phyloP scores from a whole-genome alignment of 2,888 invertebrate genomes.

The Catocala nupta region DNA sequence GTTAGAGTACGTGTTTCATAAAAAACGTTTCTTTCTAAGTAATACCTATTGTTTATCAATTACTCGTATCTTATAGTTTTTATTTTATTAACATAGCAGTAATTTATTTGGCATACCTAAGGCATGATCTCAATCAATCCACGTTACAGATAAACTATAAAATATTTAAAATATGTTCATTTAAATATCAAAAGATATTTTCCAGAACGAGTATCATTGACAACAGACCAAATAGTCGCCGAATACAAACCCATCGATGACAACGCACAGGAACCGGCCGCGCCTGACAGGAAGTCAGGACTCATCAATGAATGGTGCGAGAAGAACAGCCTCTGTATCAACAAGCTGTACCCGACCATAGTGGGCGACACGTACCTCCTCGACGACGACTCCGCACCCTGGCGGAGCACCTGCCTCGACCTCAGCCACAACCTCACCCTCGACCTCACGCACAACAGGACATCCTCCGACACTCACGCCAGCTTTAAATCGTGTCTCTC shows the following conservation, averaged over 20 bases:
- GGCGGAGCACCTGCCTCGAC: conserved; percentile 57
- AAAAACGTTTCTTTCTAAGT: too few species aligned
- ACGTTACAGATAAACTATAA: too few species aligned
- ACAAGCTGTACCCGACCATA: conserved; percentile 81
- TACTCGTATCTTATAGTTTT: too few species aligned
- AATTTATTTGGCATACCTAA: too few species aligned
- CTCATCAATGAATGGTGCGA: conserved; percentile 82
- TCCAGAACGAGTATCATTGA: conserved; percentile 89
- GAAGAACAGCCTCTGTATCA: conserved; percentile 73
- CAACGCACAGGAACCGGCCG: conserved; percentile 57
- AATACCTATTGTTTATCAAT: too few species aligned
- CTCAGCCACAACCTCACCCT: conserved; percentile 63
- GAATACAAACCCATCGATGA: conserved; percentile 85
- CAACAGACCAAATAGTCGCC: conserved; percentile 87
- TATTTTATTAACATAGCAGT: too few species aligned
- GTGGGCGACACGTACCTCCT: conserved; percentile 72
- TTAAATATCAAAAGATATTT: conserved; percentile 7
- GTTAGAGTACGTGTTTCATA: too few species aligned
- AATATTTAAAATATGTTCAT: too few species aligned
- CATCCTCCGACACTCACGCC: conserved; percentile 57
- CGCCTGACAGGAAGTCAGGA: conserved; percentile 71
- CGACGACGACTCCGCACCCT: conserved; percentile 70
- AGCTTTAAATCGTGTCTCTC: conserved; percentile 76
- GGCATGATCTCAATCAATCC: too few species aligned
- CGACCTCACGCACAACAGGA: conserved; percentile 62